Base-by-base conservation (phyloP, 2,888 invertebrate species). In the Sinopyrophorus schimmeli region DNA sequence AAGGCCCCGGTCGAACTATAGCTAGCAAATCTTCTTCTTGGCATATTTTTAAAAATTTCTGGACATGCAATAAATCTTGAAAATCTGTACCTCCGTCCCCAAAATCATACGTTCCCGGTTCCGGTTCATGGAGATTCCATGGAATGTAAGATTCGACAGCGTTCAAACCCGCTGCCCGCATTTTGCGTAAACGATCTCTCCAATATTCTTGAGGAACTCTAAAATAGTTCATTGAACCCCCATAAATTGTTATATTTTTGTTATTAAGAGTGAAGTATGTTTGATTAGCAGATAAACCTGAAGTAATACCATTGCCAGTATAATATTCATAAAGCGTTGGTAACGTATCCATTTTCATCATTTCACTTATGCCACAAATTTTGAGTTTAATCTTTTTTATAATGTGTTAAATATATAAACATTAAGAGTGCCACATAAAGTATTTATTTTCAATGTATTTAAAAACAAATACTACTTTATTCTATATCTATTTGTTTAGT, bases 101-200 rank as follows among this genome's bases (percentile, higher is more conserved):
- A 76, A 82, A 86, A 38, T 80, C 77, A 64, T 82, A 89, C 21
- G 76, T 70, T 0, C 82, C 81, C 41, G 84, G 81, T 48, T 81
- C 77, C 0, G 88, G 86, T 73, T 95, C 91, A 69, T 96, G 95
- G 44, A 83, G 77, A 56, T 89, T 91, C 95, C 96, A 87, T 67
- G 92, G 89, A 0, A 94, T 84, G 68, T 95, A 71, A 3, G 91
- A 92, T 54, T 91, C 84, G 0, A 95, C 83, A 1, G 90, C 81
- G 73, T 94, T 93, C 7, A 94, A 77, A 1, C 96, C 96, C 12
- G 88, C 89, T 1, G 88, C 87, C 65, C 85, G 79, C 61, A 90
- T 74, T 67, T 89, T 89, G 37, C 80, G 75, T 47, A 94, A 72
- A 42, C 90, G 80, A 50, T 90, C 86, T 34, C 83, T 77, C 94